phyloP scores from a whole-genome alignment of 1,140 invertebrate species.

The Drosophila dunni region DNA sequence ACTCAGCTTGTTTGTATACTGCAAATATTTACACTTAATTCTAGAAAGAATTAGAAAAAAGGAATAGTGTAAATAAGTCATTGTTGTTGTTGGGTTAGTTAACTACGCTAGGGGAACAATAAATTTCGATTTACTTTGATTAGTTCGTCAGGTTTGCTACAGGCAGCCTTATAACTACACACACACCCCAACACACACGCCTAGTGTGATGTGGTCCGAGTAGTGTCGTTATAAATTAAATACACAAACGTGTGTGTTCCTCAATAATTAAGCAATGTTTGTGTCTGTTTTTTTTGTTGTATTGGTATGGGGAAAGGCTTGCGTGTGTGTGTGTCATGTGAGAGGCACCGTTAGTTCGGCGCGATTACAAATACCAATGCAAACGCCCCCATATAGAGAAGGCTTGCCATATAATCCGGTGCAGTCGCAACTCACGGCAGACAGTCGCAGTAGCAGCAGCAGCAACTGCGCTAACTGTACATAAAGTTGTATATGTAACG shows the following conservation, averaged over 20 bases:
- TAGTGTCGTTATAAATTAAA: constrained; percentile 51
- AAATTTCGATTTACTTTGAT: constrained; percentile 71
- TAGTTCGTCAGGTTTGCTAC: constrained; percentile 53
- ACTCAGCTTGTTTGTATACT: constrained; percentile 32
- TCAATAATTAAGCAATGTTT: constrained; percentile 67
- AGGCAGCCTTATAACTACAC: constrained; percentile 20
- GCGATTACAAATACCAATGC: constrained; percentile 23
- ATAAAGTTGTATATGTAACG: constrained; percentile 27
- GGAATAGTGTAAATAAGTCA: constrained; percentile 14
- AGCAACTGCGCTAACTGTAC: constrained; percentile 34
- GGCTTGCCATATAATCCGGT: constrained; percentile 50
- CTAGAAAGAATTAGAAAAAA: constrained; percentile 11
- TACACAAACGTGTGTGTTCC: constrained; percentile 23
- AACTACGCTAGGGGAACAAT: constrained; percentile 45
- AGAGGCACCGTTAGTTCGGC: constrained; percentile 29
- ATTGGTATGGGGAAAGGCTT: constrained; percentile 26
- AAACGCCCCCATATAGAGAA: constrained; percentile 8
- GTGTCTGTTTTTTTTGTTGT: constrained; percentile 15
- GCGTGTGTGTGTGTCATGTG: constrained; percentile 30
- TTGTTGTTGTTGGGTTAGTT: constrained; percentile 44
- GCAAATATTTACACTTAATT: constrained; percentile 60
- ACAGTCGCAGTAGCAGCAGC: not conserved
- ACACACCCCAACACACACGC: not conserved
- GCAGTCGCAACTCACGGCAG: constrained; percentile 22
- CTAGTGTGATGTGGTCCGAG: constrained; percentile 6